Base-by-base conservation (phyloP, 2,113 vertebrate species). In the Clinocottus analis region DNA sequence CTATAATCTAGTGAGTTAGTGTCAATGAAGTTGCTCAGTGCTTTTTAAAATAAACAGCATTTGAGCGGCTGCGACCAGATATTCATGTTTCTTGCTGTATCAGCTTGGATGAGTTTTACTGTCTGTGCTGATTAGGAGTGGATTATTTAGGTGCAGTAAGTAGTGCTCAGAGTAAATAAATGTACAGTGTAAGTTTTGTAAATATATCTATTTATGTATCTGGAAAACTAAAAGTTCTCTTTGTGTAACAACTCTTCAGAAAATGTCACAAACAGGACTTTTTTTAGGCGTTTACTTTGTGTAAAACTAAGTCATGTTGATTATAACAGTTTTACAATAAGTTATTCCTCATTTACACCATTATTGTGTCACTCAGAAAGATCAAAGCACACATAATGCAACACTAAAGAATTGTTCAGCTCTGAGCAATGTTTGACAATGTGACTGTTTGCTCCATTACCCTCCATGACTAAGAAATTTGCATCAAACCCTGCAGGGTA, bases 151-250 rank as follows among this genome's bases (percentile, higher is more conserved):
- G 56, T 77, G 60, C 70, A 75, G 53, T 25, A 56, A 66, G 29
- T 82, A 23, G 74, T 81, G 72, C 69, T 87, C 80, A 86, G 84
- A 47, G 79, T 85, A 90, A 77, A 77, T 59, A 87, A 79, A 80
- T 88, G 58, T 87, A 75, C 8, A 79, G 47, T 72, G 47, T 77
- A 85, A 79, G 70, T 89, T 91, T 88, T 94, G 92, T 93, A 91
- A 90, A 93, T 94, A 91, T 78, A 72, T 80, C 11, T 91, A 88
- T 93, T 88, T 93, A 92, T 92, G 83, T 87, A 91, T 83, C 39
- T 85, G 83, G 33, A 76, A 79, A 62, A 80, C 23, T 14, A 25
- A 9, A 74, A 11, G 68, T 51, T 76, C 29, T 75, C 6, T 65
- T 75, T 72, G 66, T 45, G 37, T 55, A 67, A 83, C 37, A 75